These are phyloP conservation scores for Chlamydotis undulata DNA, from an alignment of 2,113 vertebrate genomes.

Conservation along the genomic window DNA sequence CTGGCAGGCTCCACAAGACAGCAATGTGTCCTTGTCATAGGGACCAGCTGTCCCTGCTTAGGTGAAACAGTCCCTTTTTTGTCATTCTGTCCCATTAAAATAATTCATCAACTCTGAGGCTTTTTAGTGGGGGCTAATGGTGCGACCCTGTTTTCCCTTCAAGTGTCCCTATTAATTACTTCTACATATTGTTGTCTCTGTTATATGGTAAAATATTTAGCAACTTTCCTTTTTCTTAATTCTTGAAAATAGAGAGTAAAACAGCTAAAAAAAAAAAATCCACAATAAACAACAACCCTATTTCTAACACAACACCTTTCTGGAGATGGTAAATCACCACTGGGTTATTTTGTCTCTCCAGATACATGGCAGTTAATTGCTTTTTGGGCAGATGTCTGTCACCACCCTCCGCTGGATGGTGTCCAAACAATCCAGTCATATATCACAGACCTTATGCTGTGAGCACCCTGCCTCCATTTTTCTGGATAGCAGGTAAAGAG, in stretches of 20 bases:
- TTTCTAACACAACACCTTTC: neutral
- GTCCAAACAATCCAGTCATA: neutral
- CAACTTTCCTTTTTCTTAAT: neutral
- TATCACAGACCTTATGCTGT: neutral
- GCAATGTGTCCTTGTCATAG: conserved; percentile 71
- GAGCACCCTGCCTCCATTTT: neutral
- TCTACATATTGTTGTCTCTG: neutral
- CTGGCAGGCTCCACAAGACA: conserved; percentile 62
- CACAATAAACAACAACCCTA: neutral
- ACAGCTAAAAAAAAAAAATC: neutral
- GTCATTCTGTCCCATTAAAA: conserved; percentile 70
- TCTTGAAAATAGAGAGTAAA: neutral
- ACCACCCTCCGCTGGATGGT: neutral
- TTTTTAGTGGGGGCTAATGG: conserved; percentile 52
- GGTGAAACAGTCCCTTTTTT: conserved; percentile 65
- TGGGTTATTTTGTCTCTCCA: conserved; percentile 2
- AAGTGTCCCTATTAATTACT: conserved; percentile 40
- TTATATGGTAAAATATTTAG: neutral
- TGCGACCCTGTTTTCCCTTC: conserved; percentile 50
- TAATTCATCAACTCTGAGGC: conserved; percentile 55
- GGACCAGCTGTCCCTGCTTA: conserved; percentile 69
- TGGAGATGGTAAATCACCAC: neutral
- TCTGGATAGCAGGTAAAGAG: neutral
- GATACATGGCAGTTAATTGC: neutral
- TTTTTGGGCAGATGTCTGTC: conserved; percentile 31